Evolutionary conservation across 2,888 invertebrate species (phyloP), one percentile per base, ranked within the genome.

Genomic region (Calliopum simillimum): DNA sequence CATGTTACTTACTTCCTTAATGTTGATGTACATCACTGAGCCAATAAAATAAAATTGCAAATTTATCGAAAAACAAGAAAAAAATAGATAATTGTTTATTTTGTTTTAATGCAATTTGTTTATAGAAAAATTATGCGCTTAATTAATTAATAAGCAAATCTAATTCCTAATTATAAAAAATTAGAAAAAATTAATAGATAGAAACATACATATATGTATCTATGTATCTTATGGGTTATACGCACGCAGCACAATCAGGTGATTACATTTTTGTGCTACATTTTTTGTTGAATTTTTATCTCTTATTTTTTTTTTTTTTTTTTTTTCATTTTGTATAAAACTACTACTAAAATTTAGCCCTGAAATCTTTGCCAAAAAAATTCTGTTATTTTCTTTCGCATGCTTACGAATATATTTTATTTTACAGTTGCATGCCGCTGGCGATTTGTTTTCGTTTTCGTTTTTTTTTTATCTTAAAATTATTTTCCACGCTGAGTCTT

Each of bases 361-460:
- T 81, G 81, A 81, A 81, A 79, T 80, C 79, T 76, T 81, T 81
- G 81, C 81, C 81, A 81, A 81, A 79, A 79, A 79, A 79, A 70
- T 53, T 75, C 76, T 69, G 73, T 73, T 65, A 68, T 70, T 71
- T 72, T 68, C 14, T 12, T 71, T 41, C 44, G 33, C 13, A 53
- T 58, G 63, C 55, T 63, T 68, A 72, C 56, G n/a, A 14, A 5
- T n/a, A 6, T 71, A 62, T 49, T 69, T 33, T 64, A 41, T 41
- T 56, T 71, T 73, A 51, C 51, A 21, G 19, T 21, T 51, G 16
- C 14, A 51, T 11, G n/a, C n/a, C 21, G n/a, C 16, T n/a, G 51
- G 21, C 12, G 51, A 51, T 16, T 1, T 19, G n/a, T n/a, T n/a
- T n/a, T n/a, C n/a, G n/a, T 21, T 53, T 53, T 19, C 53, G n/a